Evolutionary conservation across 2,888 invertebrate species (phyloP).

Genomic region (Agonopterix subpropinquella): DNA sequence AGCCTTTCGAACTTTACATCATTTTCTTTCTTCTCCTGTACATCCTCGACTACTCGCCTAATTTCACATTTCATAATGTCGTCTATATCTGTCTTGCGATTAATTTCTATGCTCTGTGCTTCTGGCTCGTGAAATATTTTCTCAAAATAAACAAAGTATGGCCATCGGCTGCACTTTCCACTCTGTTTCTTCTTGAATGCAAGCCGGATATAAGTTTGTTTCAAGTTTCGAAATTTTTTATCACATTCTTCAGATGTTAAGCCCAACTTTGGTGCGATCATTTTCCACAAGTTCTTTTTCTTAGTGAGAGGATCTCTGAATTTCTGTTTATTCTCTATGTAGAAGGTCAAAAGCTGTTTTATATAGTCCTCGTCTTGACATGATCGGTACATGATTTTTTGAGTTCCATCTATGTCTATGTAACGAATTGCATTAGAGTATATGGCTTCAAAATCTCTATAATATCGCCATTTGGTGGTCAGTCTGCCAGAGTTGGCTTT

Average conservation of each 20-base stretch:
- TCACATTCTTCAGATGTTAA: slow-evolving; percentile 57
- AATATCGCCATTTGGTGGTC: slow-evolving; percentile 58
- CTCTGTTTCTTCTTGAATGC: slow-evolving; percentile 42
- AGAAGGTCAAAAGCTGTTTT: slow-evolving; percentile 48
- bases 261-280: slow-evolving; percentile 42
- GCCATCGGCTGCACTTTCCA: slow-evolving; percentile 53
- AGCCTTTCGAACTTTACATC: slow-evolving; percentile 49
- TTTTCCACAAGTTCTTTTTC: slow-evolving; percentile 53
- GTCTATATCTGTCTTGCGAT: slow-evolving; percentile 16
- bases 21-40: slow-evolving; percentile 31
- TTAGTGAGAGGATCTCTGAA: slow-evolving; percentile 52
- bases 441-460: slow-evolving; percentile 54
- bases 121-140: slow-evolving; percentile 45
- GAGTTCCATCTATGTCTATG: slow-evolving; percentile 13
- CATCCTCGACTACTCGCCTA: slow-evolving; percentile 26
- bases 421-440: slow-evolving; percentile 25
- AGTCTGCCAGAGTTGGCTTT: slow-evolving; percentile 37
- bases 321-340: slow-evolving; percentile 51
- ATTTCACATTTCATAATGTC: slow-evolving; percentile 38
- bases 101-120: not conserved
- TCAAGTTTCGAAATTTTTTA: slow-evolving; percentile 60
- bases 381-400: slow-evolving; percentile 19
- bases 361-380: slow-evolving; percentile 46
- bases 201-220: slow-evolving; percentile 58
- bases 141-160: slow-evolving; percentile 56